phyloP scores from a whole-genome alignment of 2,888 invertebrate genomes.

The Allophyes oxyacanthae region DNA sequence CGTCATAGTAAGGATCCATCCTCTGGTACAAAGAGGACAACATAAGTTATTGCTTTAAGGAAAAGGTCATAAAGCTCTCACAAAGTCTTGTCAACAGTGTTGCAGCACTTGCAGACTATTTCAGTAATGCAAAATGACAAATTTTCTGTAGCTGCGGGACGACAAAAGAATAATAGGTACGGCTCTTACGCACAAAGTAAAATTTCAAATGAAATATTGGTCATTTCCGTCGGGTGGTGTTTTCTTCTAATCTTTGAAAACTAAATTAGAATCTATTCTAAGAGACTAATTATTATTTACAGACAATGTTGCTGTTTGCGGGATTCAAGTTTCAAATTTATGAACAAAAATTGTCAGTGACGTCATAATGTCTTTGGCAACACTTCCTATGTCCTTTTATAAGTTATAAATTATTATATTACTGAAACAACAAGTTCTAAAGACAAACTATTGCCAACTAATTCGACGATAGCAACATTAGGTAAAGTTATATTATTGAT shows the following conservation, averaged over 20 bases:
- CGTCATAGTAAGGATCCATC: slow-evolving; percentile 46
- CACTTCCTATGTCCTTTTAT: slow-evolving; percentile 1
- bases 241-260: slow-evolving; percentile 51
- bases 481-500: no score
- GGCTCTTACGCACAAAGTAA: slow-evolving; percentile 44
- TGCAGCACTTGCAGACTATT: slow-evolving; percentile 55
- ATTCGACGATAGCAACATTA: slow-evolving; percentile 15
- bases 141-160: slow-evolving; percentile 40
- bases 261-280: slow-evolving; percentile 38
- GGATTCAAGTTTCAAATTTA: slow-evolving; percentile 19
- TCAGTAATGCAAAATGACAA: slow-evolving; percentile 49
- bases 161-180: slow-evolving; percentile 46
- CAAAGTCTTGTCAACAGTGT: slow-evolving; percentile 55
- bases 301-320: slow-evolving; percentile 11
- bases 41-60: slow-evolving; percentile 41
- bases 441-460: background rate
- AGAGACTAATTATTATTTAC: slow-evolving; percentile 21
- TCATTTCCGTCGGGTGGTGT: slow-evolving; percentile 36
- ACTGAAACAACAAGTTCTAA: slow-evolving; percentile 8
- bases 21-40: slow-evolving; percentile 46
- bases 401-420: slow-evolving; percentile 6
- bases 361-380: slow-evolving; percentile 16
- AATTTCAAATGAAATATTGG: slow-evolving; percentile 42
- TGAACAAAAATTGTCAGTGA: slow-evolving; percentile 12
- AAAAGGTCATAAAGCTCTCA: slow-evolving; percentile 39